These are phyloP conservation scores for Odontamblyopus lacepedii DNA, from an alignment of 2,797 vertebrate genomes.

Conservation along the genomic window DNA sequence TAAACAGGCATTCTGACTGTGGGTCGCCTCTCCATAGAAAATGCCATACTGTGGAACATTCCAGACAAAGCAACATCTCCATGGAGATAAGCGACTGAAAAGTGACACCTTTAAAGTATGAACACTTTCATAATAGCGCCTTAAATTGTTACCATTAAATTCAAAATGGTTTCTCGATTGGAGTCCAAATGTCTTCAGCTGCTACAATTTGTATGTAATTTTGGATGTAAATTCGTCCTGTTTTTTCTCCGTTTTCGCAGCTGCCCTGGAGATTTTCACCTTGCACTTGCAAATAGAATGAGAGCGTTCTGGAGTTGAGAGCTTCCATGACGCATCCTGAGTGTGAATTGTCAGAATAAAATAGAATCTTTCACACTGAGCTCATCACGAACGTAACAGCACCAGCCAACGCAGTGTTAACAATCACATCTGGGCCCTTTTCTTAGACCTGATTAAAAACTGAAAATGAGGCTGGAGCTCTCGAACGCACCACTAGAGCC, in stretches of 20 bases:
- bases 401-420: neutral
- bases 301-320: neutral
- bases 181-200: too few species aligned
- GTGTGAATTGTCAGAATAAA: slow-evolving; percentile 10
- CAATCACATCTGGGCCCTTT: neutral
- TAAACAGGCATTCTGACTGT: too few species aligned
- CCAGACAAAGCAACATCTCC: too few species aligned
- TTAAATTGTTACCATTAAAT: too few species aligned
- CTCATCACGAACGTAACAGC: slow-evolving; percentile 1
- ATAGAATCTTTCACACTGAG: slow-evolving; percentile 7
- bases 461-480: neutral
- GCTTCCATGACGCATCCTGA: neutral
- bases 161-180: too few species aligned
- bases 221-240: neutral
- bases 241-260: neutral
- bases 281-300: neutral
- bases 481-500: neutral
- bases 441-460: neutral
- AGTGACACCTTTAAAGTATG: too few species aligned
- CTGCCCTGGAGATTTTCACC: neutral
- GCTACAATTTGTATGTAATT: too few species aligned
- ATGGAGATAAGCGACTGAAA: too few species aligned
- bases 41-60: too few species aligned
- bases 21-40: too few species aligned
- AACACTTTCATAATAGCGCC: too few species aligned